Conservation (phyloP, 2,113 vertebrate species). For the Nerophis lumbriciformis region DNA sequence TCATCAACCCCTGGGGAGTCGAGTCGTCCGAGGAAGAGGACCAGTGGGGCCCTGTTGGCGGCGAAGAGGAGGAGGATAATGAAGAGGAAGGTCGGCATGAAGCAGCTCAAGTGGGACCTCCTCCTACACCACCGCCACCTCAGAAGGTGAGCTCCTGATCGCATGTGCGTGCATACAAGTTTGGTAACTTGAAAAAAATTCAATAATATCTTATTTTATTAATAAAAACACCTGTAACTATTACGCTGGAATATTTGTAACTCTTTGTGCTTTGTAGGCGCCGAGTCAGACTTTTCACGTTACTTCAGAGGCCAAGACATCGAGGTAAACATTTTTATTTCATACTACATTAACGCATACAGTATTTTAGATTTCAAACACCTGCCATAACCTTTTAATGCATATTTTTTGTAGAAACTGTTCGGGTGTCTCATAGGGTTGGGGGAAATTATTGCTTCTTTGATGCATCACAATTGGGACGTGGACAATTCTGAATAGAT, state of each 20-base stretch:
- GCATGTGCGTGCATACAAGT: neutral
- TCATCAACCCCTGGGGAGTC: constrained; percentile 31
- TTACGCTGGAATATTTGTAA: neutral
- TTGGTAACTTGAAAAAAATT: neutral
- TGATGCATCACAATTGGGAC: no score
- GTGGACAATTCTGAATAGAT: no score
- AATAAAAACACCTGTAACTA: neutral
- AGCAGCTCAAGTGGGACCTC: neutral
- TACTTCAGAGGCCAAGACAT: neutral
- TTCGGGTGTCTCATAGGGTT: no score
- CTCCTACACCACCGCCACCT: neutral
- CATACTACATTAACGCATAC: neutral
- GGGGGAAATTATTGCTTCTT: no score
- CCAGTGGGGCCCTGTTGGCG: constrained; percentile 1
- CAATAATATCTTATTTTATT: neutral
- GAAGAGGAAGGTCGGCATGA: neutral
- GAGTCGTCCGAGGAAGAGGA: constrained; percentile 38
- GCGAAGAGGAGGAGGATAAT: neutral
- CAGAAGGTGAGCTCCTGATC: constrained; percentile 22
- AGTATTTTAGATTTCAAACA: no score
- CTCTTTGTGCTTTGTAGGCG: constrained; percentile 9
- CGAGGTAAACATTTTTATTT: neutral
- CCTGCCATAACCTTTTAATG: no score
- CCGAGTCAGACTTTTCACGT: neutral
- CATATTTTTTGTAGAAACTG: no score